Conservation (phyloP, 2,113 vertebrate species). For the Chauna torquata region DNA sequence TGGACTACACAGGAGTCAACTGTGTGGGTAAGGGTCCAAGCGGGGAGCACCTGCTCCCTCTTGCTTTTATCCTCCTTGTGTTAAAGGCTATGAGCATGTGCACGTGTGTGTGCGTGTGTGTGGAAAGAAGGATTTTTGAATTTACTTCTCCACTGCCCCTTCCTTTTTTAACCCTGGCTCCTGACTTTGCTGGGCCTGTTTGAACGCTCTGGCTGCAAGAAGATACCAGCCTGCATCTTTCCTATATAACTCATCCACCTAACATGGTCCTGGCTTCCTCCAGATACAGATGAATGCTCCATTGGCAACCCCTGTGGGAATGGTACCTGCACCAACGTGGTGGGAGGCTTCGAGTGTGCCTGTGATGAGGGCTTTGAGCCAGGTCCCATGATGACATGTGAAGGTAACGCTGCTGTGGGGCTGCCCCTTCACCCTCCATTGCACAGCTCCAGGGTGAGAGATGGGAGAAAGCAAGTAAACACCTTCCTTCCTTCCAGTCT, state of each 20-base stretch:
- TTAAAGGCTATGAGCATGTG: fast-evolving
- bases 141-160: not conserved
- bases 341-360: constrained; percentile 90
- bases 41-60: not conserved
- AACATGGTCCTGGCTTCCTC: not conserved
- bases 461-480: not conserved
- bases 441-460: too few species aligned
- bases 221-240: not conserved
- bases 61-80: fast-evolving
- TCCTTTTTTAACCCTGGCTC: not conserved
- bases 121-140: not conserved
- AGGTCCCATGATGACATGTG: constrained; percentile 91
- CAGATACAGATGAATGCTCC: constrained; percentile 93
- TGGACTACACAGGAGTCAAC: constrained; percentile 89
- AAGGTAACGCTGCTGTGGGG: constrained; percentile 74
- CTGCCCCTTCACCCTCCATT: not conserved
- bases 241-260: not conserved
- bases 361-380: constrained; percentile 94
- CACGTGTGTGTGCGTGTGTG: fast-evolving
- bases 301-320: constrained; percentile 93
- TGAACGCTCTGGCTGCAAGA: not conserved
- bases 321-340: constrained; percentile 90
- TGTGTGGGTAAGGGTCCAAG: constrained; percentile 83
- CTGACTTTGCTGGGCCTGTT: not conserved
- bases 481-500: not conserved